Conservation (phyloP, 2,888 invertebrate species). For the Ectropis crepuscularia region DNA sequence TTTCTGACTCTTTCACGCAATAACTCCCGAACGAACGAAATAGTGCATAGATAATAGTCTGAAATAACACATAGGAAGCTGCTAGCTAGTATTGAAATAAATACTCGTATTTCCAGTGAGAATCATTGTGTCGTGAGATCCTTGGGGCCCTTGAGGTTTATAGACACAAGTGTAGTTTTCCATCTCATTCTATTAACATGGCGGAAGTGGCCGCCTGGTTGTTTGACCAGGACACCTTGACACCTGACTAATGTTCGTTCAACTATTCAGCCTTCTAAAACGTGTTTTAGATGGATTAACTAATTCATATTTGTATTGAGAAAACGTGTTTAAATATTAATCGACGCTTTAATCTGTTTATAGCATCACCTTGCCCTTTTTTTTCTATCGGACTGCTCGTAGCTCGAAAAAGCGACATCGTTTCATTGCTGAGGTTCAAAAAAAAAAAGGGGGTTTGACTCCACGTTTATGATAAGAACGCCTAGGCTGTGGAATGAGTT, state of each 20-base stretch:
- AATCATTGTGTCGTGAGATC: slow-evolving; percentile 26
- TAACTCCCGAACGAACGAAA: no score
- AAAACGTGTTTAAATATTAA: slow-evolving; percentile 1
- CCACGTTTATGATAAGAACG: no score
- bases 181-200: slow-evolving; percentile 26
- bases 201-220: slow-evolving; percentile 36
- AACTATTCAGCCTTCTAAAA: slow-evolving; percentile 28
- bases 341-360: not conserved
- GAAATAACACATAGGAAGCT: no score
- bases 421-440: no score
- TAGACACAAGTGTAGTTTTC: slow-evolving; percentile 22
- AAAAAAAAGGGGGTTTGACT: no score
- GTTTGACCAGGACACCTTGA: slow-evolving; percentile 42
- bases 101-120: slow-evolving; percentile 1
- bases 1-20: no score
- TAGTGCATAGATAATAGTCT: no score
- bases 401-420: no score
- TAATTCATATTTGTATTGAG: slow-evolving; percentile 10
- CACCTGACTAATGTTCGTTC: slow-evolving; percentile 37
- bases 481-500: no score
- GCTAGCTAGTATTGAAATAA: no score
- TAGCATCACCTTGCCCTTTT: no score
- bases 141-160: slow-evolving; percentile 19
- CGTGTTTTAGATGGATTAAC: slow-evolving; percentile 24
- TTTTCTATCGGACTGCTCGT: no score